Conservation (phyloP, 2,797 vertebrate genomes). For the Glossophaga mutica region DNA sequence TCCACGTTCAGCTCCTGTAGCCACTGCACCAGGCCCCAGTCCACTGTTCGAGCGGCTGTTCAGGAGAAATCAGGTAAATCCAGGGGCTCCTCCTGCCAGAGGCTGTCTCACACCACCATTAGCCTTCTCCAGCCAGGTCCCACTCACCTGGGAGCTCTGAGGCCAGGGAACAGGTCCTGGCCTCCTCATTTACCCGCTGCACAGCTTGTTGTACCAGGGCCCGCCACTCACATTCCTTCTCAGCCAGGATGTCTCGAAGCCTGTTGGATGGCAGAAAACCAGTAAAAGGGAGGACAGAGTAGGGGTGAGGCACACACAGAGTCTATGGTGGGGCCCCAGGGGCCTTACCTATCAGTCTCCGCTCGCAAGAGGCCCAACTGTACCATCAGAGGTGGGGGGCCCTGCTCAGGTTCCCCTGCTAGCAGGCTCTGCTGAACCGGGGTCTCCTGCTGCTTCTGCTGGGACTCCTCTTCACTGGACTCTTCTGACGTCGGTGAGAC, state of each 20-base stretch:
- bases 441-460: neutral
- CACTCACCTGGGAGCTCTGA: constrained; percentile 70
- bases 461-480: neutral
- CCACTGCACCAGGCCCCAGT: constrained; percentile 85
- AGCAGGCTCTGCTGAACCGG: neutral
- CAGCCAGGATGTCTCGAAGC: constrained; percentile 85
- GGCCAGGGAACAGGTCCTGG: constrained; percentile 56
- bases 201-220: constrained; percentile 81
- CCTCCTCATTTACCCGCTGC: constrained; percentile 69
- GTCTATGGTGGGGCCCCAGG: neutral
- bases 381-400: constrained; percentile 74
- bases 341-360: constrained; percentile 86
- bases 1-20: constrained; percentile 84
- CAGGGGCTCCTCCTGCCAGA: neutral
- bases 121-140: neutral
- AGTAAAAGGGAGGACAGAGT: neutral
- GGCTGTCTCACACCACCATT: neutral
- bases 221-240: constrained; percentile 90
- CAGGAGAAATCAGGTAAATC: constrained; percentile 7
- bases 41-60: constrained; percentile 22
- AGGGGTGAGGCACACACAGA: neutral
- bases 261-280: constrained; percentile 74
- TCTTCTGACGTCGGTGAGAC: constrained; percentile 65
- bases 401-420: neutral
- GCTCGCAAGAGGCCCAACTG: constrained; percentile 82